phyloP scores from a whole-genome alignment of 2,888 invertebrate genomes.

The Brachycybe producta region DNA sequence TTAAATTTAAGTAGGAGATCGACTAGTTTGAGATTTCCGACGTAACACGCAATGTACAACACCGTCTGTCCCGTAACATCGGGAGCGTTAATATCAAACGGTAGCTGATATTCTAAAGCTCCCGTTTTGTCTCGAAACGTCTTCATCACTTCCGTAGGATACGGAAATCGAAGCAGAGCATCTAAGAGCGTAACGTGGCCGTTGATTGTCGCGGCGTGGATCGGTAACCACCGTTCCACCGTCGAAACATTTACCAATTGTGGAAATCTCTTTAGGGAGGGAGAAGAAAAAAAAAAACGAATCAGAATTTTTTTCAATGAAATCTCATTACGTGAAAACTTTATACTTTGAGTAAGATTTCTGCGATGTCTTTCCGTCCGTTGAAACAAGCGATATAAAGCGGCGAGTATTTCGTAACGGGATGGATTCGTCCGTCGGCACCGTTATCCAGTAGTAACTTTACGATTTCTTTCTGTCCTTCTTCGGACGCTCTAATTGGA shows the following conservation, averaged over 20 bases:
- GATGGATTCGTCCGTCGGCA: constrained; percentile 77
- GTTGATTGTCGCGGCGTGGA: constrained; percentile 84
- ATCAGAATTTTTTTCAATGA: background rate
- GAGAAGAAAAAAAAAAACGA: background rate
- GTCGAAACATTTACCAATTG: constrained; percentile 71
- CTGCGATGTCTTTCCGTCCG: constrained; percentile 64
- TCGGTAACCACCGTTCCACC: constrained; percentile 79
- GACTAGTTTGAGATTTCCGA: constrained; percentile 65
- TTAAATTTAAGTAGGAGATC: constrained; percentile 60
- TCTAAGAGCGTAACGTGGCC: constrained; percentile 67
- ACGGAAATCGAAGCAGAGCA: constrained; percentile 59
- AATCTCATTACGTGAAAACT: background rate
- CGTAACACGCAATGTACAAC: constrained; percentile 73
- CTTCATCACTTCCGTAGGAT: constrained; percentile 47
- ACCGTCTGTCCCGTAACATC: constrained; percentile 84
- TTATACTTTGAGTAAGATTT: constrained; percentile 50
- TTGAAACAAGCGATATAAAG: constrained; percentile 80
- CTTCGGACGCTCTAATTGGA: constrained; percentile 61
- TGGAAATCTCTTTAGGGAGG: constrained; percentile 52
- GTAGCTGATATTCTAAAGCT: constrained; percentile 66
- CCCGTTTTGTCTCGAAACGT: constrained; percentile 46
- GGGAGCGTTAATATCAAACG: constrained; percentile 85
- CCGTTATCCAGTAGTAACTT: constrained; percentile 61
- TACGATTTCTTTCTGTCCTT: constrained; percentile 65
- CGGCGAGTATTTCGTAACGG: constrained; percentile 82